Percentiles rank a stretch among this genome's conserved stretches.
These are phyloP conservation scores for Psilanteris sp. DNA, from an alignment of 1,140 invertebrate genomes.

Conservation along the genomic window DNA sequence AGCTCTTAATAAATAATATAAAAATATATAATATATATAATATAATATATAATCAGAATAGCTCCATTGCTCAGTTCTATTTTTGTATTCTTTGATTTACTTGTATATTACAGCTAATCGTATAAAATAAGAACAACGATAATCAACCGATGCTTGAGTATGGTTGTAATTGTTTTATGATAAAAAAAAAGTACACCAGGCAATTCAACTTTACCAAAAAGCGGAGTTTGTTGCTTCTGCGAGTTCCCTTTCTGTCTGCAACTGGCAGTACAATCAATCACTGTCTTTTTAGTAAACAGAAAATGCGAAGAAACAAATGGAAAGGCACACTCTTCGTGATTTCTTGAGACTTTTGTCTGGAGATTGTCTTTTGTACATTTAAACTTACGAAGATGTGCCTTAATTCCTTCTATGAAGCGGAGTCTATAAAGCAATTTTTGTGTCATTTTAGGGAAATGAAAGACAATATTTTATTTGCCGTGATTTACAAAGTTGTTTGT, in stretches of 20 bases:
- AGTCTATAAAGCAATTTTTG: background rate
- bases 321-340: constrained; percentile 28
- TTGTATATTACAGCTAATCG: too few species aligned
- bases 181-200: constrained; percentile 17
- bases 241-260: constrained; percentile 48
- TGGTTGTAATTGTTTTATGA: constrained; percentile 1
- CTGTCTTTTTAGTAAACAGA: constrained; percentile 58
- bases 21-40: too few species aligned
- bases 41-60: too few species aligned
- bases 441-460: too few species aligned
- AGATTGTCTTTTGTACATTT: constrained; percentile 28
- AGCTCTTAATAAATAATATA: too few species aligned
- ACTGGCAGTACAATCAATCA: constrained; percentile 60
- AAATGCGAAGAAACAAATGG: constrained; percentile 53
- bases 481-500: too few species aligned
- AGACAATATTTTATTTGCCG: too few species aligned
- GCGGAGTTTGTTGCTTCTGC: constrained; percentile 57
- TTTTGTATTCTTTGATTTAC: too few species aligned
- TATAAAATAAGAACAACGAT: too few species aligned
- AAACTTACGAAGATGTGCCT: constrained; percentile 1
- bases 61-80: too few species aligned
- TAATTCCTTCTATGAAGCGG: background rate
- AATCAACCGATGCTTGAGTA: constrained; percentile 1
- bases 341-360: constrained; percentile 14
- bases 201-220: constrained; percentile 58